Conservation (phyloP, 2,113 vertebrate genomes). For the Cololabis saira region DNA sequence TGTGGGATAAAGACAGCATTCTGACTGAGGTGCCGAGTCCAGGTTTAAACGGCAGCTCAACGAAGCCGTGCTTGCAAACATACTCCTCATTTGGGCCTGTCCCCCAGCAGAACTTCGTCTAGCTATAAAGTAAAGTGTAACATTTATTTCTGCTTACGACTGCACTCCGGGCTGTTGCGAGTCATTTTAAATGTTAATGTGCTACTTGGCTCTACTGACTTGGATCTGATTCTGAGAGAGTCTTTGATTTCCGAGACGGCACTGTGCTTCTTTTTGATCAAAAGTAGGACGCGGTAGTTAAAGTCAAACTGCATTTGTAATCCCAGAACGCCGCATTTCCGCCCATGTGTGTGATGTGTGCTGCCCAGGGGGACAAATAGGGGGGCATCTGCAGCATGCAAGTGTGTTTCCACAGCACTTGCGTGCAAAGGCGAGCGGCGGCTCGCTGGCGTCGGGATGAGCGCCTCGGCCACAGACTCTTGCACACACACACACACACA, state of each 20-base stretch:
- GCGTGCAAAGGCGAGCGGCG: conserved; percentile 58
- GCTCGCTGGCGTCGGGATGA: conserved; percentile 59
- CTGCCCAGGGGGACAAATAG: conserved; percentile 67
- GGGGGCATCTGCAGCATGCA: conserved; percentile 58
- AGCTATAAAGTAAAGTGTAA: not conserved
- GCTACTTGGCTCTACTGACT: not conserved
- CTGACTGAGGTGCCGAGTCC: too few species aligned
- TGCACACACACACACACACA: too few species aligned
- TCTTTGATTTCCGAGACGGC: not conserved
- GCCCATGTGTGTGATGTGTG: conserved; percentile 43
- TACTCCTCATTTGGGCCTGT: too few species aligned
- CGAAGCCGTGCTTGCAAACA: too few species aligned
- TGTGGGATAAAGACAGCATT: too few species aligned
- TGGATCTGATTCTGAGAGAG: not conserved
- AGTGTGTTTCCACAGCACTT: conserved; percentile 21
- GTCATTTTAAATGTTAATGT: not conserved
- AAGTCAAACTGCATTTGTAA: conserved; percentile 52
- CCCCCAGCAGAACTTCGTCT: not conserved
- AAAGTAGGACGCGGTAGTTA: not conserved
- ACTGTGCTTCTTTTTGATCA: not conserved
- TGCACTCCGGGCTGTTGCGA: not conserved
- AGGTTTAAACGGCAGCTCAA: too few species aligned
- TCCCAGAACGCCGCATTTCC: conserved; percentile 28
- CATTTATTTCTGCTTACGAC: not conserved
- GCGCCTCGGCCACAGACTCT: too few species aligned